Conservation (phyloP, 2,888 invertebrate species). For the Acleris literana region DNA sequence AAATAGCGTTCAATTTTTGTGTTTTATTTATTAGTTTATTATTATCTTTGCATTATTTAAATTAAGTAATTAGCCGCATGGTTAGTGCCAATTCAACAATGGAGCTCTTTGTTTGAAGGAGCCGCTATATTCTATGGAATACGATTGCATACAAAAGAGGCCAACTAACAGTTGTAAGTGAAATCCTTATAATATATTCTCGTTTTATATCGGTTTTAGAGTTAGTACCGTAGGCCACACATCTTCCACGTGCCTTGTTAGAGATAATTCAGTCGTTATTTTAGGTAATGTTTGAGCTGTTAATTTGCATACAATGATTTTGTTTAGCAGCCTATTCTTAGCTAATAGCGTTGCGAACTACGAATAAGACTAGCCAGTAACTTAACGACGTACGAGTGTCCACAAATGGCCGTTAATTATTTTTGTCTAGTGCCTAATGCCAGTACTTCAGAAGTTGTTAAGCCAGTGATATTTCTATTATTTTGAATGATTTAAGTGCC, state of each 20-base stretch:
- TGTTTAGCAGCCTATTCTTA: conserved; percentile 58
- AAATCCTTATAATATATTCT: conserved; percentile 50
- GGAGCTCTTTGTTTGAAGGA: conserved; percentile 60
- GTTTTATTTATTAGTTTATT: conserved; percentile 41
- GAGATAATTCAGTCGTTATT: conserved; percentile 59
- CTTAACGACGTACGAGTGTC: conserved; percentile 24
- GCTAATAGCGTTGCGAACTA: conserved; percentile 47
- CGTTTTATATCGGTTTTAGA: conserved; percentile 49
- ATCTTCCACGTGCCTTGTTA: conserved; percentile 56
- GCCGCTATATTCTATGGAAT: conserved; percentile 69
- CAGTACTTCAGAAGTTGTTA: conserved; percentile 18
- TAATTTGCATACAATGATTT: conserved; percentile 78
- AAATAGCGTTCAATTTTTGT: conserved; percentile 37
- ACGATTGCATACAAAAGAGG: conserved; percentile 60
- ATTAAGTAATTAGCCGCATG: conserved; percentile 40
- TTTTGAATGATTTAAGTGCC: conserved; percentile 41
- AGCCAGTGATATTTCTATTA: conserved; percentile 36
- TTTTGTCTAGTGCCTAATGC: conserved; percentile 23
- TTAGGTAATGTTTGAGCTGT: conserved; percentile 66
- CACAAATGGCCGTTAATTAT: conserved; percentile 28
- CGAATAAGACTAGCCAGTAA: conserved; percentile 24
- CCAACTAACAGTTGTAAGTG: conserved; percentile 71
- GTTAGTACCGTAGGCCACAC: conserved; percentile 59
- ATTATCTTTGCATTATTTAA: conserved; percentile 39
- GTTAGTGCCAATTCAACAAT: conserved; percentile 49